Conservation (phyloP, 2,797 vertebrate genomes). For the Anniella stebbinsi region DNA sequence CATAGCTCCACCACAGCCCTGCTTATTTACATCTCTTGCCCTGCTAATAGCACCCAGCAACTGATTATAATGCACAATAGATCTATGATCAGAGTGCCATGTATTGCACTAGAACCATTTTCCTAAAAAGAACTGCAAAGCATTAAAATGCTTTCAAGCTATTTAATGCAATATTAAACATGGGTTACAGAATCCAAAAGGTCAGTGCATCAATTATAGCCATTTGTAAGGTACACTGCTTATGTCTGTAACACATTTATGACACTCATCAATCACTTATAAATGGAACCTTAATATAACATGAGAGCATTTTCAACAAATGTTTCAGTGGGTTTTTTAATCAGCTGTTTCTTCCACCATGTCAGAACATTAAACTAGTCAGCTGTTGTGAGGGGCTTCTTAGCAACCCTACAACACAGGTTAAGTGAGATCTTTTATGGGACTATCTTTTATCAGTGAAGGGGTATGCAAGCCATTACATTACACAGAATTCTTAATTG, state of each 20-base stretch:
- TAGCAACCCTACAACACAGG: slow-evolving; percentile 27
- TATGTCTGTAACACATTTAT: slow-evolving; percentile 13
- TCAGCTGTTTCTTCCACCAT: slow-evolving; percentile 24
- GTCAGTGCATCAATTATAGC: slow-evolving; percentile 11
- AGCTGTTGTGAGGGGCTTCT: slow-evolving; percentile 26
- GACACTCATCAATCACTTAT: slow-evolving; percentile 37
- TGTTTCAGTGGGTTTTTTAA: slow-evolving; percentile 16
- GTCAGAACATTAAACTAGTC: slow-evolving; percentile 18
- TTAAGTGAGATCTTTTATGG: slow-evolving; percentile 33
- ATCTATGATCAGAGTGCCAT: neutral
- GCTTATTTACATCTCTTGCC: neutral
- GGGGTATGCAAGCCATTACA: neutral
- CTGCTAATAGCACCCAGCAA: neutral
- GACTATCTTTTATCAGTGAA: neutral
- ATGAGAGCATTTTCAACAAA: slow-evolving; percentile 29
- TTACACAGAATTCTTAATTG: slow-evolving; percentile 18
- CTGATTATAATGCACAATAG: neutral
- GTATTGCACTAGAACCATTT: neutral
- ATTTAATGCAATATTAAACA: slow-evolving; percentile 20
- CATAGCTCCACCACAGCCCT: neutral
- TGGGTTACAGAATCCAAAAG: neutral
- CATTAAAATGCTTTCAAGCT: neutral
- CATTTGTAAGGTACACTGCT: slow-evolving; percentile 12
- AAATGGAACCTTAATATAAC: slow-evolving; percentile 44
- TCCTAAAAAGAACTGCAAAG: neutral